Base-by-base conservation (phyloP, 2,888 invertebrate species). In the Ormyrus rosae region DNA sequence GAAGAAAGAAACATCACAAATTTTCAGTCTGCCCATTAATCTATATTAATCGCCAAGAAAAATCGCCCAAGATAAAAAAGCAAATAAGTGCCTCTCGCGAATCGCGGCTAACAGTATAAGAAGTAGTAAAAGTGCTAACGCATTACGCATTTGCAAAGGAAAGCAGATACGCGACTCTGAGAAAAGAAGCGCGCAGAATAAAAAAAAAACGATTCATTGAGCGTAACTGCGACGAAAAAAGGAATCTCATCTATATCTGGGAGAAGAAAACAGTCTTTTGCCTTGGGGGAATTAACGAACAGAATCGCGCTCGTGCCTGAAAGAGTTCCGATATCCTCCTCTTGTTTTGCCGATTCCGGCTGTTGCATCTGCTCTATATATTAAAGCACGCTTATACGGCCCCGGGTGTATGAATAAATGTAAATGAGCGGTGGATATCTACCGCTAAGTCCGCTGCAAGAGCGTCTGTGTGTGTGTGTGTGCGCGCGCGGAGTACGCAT, bases 361-460 rank as follows among this genome's bases (percentile, higher is more conserved):
- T 48, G 11, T 19, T 72, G 61, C 55, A 55, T 74, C 50, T 74
- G 65, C 74, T 74, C 65, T 74, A 65, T 56, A 74, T 74, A 65
- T 74, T 74, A 74, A 34, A 19, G 19, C 19, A 34, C 46, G 50
- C 51, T 61, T 11, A 51, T 51, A 55, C 6, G 46, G 19, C 19
- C 19, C 53, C 13, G 64, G 10, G 45, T 55, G 48, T 64, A 74
- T 58, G 56, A 65, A 74, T 74, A 74, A 74, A 74, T 74, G 74
- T 50, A 74, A 74, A 74, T 74, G 56, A 74, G 74, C 50, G 58
- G 8, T 48, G 48, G 55, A 10, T 55, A 74, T 74, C 74, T 74
- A 74, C 74, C 74, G 74, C 74, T 74, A 74, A 74, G 64, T 74
- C 74, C 74, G 74, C 74, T 74, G 65, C 50, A 50, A 34, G 34